Conservation (phyloP, 2,113 vertebrate species). For the Sarotherodon lohbergeri region DNA sequence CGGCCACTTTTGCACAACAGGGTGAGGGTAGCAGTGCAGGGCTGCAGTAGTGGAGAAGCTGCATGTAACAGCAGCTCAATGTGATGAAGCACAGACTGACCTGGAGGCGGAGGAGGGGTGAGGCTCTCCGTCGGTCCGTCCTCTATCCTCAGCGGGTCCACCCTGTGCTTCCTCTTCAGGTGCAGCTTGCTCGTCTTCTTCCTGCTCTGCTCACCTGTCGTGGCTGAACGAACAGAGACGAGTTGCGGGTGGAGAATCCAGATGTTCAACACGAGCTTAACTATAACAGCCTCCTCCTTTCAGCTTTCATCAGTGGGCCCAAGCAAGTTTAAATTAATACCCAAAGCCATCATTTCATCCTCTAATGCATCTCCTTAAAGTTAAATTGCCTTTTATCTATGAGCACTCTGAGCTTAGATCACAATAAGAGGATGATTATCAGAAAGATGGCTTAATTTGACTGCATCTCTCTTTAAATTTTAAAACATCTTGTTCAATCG, state of each 20-base stretch:
- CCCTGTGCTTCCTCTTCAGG: conserved; percentile 85
- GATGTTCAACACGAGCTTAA: background rate
- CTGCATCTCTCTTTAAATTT: background rate
- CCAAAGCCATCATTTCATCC: background rate
- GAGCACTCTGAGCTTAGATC: background rate
- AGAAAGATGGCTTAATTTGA: background rate
- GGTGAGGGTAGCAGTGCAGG: background rate
- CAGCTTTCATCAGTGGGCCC: background rate
- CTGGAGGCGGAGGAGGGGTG: conserved; percentile 62
- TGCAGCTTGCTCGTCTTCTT: conserved; percentile 81
- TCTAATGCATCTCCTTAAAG: background rate
- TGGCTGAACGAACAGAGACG: background rate
- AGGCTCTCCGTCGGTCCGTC: conserved; percentile 48
- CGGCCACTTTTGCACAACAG: background rate
- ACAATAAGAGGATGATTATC: background rate
- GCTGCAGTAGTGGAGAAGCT: background rate
- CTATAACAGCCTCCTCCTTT: background rate
- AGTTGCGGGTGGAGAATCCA: background rate
- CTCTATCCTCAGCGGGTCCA: conserved; percentile 82
- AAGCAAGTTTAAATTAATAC: background rate
- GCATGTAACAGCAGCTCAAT: background rate
- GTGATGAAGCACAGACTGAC: conserved; percentile 12
- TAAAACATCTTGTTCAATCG: background rate
- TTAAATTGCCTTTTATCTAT: background rate
- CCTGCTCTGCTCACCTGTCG: conserved; percentile 69